Percentiles rank a stretch among this genome's conserved stretches.
Conservation (phyloP, 2,113 vertebrate species). For the Bubo scandiacus region DNA sequence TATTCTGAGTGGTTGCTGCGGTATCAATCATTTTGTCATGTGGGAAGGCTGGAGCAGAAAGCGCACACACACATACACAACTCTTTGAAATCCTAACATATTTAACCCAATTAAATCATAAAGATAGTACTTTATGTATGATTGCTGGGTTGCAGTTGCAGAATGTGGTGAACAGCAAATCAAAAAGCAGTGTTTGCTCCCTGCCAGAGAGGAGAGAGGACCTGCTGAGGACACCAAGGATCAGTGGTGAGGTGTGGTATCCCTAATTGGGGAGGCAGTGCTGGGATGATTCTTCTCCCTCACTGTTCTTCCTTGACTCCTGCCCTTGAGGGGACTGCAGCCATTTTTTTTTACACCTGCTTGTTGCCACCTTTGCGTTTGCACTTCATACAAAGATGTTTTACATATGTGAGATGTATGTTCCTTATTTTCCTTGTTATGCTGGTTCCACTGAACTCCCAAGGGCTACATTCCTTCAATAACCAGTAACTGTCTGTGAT, state of each 20-base stretch:
- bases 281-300: not conserved
- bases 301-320: not conserved
- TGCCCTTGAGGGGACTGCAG: not conserved
- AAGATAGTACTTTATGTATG: not conserved
- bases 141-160: not conserved
- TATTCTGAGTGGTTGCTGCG: not conserved
- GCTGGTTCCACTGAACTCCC: not conserved
- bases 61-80: not conserved
- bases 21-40: constrained; percentile 37
- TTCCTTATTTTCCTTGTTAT: not conserved
- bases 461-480: not conserved
- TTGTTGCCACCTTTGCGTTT: not conserved
- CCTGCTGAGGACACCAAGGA: not conserved
- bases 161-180: not conserved
- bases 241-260: not conserved
- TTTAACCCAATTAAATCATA: constrained; percentile 27
- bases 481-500: not conserved
- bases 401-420: not conserved
- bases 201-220: not conserved
- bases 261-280: not conserved
- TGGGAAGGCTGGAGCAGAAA: constrained; percentile 8
- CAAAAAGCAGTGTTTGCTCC: not conserved
- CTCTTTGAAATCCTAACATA: constrained; percentile 23
- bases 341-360: not conserved
- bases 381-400: not conserved